A percentile compares a stretch with the other conserved stretches of the same genome.
phyloP scores from a whole-genome alignment of 2,113 vertebrate genomes.

The Ellobius talpinus region DNA sequence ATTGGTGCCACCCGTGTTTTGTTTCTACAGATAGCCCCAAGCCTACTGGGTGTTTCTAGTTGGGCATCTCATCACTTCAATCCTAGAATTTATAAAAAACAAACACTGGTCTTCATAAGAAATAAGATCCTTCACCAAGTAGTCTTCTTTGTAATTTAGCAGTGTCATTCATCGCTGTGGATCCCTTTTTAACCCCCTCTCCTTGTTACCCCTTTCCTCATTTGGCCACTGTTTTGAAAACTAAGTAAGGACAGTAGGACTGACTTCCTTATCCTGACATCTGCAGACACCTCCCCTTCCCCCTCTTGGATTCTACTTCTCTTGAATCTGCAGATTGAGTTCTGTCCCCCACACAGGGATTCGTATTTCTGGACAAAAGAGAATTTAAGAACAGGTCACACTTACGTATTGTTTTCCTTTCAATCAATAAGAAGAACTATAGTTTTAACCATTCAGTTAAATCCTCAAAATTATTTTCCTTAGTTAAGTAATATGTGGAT shows the following conservation, averaged over 20 bases:
- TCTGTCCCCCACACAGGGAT: neutral
- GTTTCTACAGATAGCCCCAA: neutral
- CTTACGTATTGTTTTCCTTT: conserved; percentile 12
- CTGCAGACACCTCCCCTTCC: neutral
- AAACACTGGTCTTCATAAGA: neutral
- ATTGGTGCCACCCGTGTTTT: neutral
- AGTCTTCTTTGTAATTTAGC: neutral
- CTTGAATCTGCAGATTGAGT: neutral
- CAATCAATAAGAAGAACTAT: conserved; percentile 11
- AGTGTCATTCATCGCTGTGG: neutral
- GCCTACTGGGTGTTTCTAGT: conserved; percentile 4
- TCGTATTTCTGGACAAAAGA: conserved; percentile 50
- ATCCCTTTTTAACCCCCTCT: neutral
- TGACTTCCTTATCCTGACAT: neutral
- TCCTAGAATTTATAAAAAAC: neutral
- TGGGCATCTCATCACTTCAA: neutral
- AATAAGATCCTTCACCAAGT: neutral
- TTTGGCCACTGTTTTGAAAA: neutral
- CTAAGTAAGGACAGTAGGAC: neutral
- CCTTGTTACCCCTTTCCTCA: neutral
- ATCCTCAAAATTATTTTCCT: conserved; percentile 63
- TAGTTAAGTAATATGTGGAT: conserved; percentile 61
- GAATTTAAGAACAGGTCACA: conserved; percentile 23
- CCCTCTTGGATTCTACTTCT: neutral
- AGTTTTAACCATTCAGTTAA: conserved; percentile 59